Evolutionary conservation across 2,113 vertebrate species (phyloP).

Genomic region (Cyphomyrus discorhynchus): DNA sequence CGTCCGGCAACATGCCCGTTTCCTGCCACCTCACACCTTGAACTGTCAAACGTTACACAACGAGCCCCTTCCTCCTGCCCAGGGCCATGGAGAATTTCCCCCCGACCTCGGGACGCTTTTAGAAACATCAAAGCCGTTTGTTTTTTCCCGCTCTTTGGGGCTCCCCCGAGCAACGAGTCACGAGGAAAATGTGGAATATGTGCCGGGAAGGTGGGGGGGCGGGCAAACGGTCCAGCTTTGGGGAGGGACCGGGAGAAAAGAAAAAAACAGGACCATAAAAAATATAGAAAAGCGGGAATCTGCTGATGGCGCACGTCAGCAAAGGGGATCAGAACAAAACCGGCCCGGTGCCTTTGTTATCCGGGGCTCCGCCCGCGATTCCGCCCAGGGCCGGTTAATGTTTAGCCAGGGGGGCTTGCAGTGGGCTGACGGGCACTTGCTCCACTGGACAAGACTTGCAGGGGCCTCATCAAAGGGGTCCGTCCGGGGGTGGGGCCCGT

Average conservation of each 20-base stretch:
- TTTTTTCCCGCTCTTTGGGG: conserved; percentile 26
- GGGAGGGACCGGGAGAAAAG: conserved; percentile 21
- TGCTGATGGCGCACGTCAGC: conserved; percentile 62
- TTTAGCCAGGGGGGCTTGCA: conserved; percentile 54
- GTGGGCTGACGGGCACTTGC: conserved; percentile 53
- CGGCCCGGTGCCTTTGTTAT: conserved; percentile 53
- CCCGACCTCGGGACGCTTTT: conserved; percentile 38
- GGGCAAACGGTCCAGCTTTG: conserved; percentile 46
- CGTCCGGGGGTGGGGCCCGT: not conserved
- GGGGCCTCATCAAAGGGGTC: conserved; percentile 46
- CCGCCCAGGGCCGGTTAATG: conserved; percentile 60
- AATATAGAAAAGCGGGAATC: conserved; percentile 59
- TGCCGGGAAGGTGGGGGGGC: conserved; percentile 12
- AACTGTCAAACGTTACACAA: not conserved
- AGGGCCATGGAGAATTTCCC: conserved; percentile 38
- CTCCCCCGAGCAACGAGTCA: conserved; percentile 34
- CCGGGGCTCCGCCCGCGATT: conserved; percentile 44
- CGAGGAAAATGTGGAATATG: conserved; percentile 35
- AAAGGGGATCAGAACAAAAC: conserved; percentile 56
- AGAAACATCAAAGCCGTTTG: conserved; percentile 50
- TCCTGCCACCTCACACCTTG: not conserved
- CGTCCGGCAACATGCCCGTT: not conserved
- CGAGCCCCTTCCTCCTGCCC: not conserved
- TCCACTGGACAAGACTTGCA: conserved; percentile 47
- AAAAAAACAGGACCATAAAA: conserved; percentile 54